Percentiles rank a stretch among this genome's conserved stretches.
Evolutionary conservation across 2,888 invertebrate species (phyloP).

Genomic region (Ornithoptera alexandrae): DNA sequence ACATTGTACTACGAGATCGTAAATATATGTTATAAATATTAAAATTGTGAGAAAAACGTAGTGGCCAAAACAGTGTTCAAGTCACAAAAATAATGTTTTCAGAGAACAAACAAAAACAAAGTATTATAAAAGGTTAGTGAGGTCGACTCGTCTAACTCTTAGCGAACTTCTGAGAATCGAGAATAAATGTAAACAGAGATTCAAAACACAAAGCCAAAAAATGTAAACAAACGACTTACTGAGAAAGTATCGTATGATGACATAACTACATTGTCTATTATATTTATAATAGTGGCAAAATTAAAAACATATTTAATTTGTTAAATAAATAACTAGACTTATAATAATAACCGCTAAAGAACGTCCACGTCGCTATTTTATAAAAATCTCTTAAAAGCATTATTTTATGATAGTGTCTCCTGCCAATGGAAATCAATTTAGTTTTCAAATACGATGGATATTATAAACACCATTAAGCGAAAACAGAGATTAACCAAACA

Average conservation of each 20-base stretch:
- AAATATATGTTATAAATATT: too few species aligned
- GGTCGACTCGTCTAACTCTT: conserved; percentile 8
- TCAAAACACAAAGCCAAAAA: background rate
- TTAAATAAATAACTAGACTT: background rate
- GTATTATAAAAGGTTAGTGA: conserved; percentile 23
- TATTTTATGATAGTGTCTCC: background rate
- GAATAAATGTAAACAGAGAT: conserved; percentile 16
- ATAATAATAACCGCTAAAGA: background rate
- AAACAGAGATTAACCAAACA: too few species aligned
- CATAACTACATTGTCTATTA: background rate
- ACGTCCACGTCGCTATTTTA: background rate
- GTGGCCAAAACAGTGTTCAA: conserved; percentile 12
- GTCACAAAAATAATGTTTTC: conserved; percentile 40
- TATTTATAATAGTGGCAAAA: background rate
- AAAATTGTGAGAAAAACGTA: too few species aligned
- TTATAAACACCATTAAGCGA: too few species aligned
- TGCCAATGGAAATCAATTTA: too few species aligned
- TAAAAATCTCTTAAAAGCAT: background rate
- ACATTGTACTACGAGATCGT: too few species aligned
- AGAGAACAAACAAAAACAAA: conserved; percentile 43
- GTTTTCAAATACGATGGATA: too few species aligned
- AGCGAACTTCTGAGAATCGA: conserved; percentile 20
- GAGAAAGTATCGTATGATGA: background rate
- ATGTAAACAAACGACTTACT: conserved; percentile 16
- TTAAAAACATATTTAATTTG: background rate